Percentiles rank a stretch among this genome's conserved stretches.
These are phyloP conservation scores for Drusus annulatus DNA, from an alignment of 1,140 invertebrate species.

Conservation along the genomic window DNA sequence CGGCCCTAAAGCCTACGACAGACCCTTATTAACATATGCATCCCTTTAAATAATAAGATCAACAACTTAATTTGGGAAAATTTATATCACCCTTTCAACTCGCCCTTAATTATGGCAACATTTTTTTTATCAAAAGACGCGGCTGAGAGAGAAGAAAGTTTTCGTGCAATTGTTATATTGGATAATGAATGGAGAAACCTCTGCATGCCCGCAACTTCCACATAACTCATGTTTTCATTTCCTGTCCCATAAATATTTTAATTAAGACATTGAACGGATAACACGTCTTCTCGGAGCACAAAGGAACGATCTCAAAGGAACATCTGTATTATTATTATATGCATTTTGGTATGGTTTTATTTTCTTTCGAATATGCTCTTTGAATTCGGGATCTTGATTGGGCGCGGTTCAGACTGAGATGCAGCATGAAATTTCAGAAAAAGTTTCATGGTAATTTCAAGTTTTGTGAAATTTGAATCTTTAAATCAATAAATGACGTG, in stretches of 20 bases:
- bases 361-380: not conserved
- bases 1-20: not conserved
- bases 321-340: conserved; percentile 2
- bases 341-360: not conserved
- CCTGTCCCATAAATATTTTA: conserved; percentile 54
- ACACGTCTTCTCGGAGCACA: conserved; percentile 20
- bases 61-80: conserved; percentile 27
- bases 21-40: not conserved
- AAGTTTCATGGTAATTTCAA: too few species aligned
- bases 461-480: too few species aligned
- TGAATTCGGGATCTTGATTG: not conserved
- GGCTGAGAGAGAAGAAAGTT: conserved; percentile 6
- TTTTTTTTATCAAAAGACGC: conserved; percentile 2
- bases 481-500: too few species aligned
- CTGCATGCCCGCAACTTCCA: not conserved
- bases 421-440: too few species aligned
- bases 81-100: conserved; percentile 18
- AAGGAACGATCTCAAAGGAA: conserved; percentile 1
- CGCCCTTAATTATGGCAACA: conserved; percentile 17
- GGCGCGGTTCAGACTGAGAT: not conserved
- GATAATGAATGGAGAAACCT: not conserved
- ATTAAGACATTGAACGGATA: conserved; percentile 48
- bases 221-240: conserved; percentile 50
- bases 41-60: not conserved
- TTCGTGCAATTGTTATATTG: conserved; percentile 10